Conservation (phyloP, 2,797 vertebrate genomes). For the Rhynchotus rufescens region DNA sequence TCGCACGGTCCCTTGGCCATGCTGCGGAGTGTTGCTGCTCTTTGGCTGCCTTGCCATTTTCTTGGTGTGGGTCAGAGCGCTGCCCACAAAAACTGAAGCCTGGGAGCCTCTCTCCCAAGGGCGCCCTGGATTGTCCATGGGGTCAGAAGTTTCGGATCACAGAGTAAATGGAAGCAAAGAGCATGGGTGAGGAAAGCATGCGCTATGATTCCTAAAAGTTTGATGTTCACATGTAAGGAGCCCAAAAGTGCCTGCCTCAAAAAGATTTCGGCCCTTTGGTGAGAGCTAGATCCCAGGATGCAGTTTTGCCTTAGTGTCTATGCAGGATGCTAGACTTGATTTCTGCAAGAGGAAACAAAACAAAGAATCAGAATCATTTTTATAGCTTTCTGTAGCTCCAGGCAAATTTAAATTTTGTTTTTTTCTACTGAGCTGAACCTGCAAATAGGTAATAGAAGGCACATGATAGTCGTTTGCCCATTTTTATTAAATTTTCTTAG, state of each 20-base stretch:
- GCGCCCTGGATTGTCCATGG: background rate
- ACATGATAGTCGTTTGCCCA: background rate
- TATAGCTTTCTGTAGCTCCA: background rate
- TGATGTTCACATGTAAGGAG: background rate
- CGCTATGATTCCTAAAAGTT: too few species aligned
- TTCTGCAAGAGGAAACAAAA: background rate
- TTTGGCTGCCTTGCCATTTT: background rate
- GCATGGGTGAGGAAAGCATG: background rate
- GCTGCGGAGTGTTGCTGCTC: background rate
- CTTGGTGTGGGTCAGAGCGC: background rate
- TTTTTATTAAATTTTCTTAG: background rate
- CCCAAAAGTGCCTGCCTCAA: too few species aligned
- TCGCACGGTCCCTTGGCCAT: background rate
- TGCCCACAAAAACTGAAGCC: background rate
- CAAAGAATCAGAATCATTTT: background rate
- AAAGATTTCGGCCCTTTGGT: background rate
- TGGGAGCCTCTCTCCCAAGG: background rate
- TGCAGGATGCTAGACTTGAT: background rate
- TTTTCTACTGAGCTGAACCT: background rate
- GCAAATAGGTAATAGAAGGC: background rate
- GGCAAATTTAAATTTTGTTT: background rate
- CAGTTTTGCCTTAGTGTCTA: background rate
- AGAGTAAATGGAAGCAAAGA: too few species aligned
- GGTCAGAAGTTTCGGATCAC: background rate
- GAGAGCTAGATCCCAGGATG: background rate